Base-by-base conservation (phyloP, 2,888 invertebrate genomes). In the Chrysomela aeneicollis region DNA sequence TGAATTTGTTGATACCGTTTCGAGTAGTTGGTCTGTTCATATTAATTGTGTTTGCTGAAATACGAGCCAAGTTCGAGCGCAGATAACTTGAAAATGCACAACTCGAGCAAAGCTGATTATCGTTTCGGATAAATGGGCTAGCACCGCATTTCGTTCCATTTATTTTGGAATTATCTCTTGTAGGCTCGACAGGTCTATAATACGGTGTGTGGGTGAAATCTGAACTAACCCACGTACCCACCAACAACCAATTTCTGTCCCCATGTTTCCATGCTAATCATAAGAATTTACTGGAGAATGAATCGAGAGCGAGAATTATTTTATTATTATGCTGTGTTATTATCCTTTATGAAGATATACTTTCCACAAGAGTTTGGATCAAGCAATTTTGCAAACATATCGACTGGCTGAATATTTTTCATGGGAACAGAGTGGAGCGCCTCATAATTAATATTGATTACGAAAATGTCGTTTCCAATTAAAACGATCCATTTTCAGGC, bases 1-100 rank as follows among this genome's bases (percentile, higher is more conserved):
- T 57, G 57, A 26, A 57, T 15, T 57, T 57, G 57, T 30, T 57
- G 47, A 57, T 57, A 46, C 46, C 42, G 8, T 57, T 57, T 57
- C 26, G 46, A 42, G 46, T 57, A 57, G 57, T 57, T 57, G 32
- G 47, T 46, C 18, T 46, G 22, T 46, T 30, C 57, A 17, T 46
- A 47, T 47, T 57, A 57, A 57, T 57, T 57, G 26, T 46, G 46
- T 57, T 30, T 17, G 5, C 9, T n/a, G 46, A 57, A 30, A 46
- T 46, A 57, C 47, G 42, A 55, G 19, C n/a, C 42, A 46, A 57
- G 46, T 46, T 57, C 30, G 26, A 18, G 46, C 15, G n/a, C 22
- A 57, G 55, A 55, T 55, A 55, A 55, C 15, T 42, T 42, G n/a
- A 15, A 42, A 15, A 15, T 42, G 42, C 42, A 15, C 42, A 15